These are phyloP conservation scores for Sebastes hubbsi DNA, from an alignment of 2,797 vertebrate species.

Conservation along the genomic window DNA sequence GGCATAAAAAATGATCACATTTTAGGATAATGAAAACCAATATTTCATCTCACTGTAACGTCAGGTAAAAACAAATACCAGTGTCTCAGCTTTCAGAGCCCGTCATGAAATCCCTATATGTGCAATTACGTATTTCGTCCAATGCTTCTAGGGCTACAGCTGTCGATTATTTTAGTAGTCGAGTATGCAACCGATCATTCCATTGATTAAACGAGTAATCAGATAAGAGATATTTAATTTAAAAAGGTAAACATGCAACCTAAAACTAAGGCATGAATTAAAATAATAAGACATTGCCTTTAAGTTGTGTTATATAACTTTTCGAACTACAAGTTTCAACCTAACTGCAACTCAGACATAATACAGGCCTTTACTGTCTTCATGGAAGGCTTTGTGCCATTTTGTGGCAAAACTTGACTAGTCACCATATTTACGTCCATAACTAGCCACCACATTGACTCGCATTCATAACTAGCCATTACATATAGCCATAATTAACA, in stretches of 20 bases:
- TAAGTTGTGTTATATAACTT: too few species aligned
- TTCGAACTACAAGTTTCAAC: too few species aligned
- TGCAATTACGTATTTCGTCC: not conserved
- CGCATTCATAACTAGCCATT: too few species aligned
- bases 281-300: too few species aligned
- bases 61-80: not conserved
- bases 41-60: not conserved
- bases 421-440: too few species aligned
- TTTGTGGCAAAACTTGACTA: too few species aligned
- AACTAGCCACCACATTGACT: too few species aligned
- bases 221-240: not conserved
- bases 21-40: not conserved
- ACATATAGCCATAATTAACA: too few species aligned
- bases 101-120: not conserved
- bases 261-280: not conserved
- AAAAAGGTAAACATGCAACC: not conserved
- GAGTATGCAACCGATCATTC: too few species aligned
- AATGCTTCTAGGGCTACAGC: not conserved
- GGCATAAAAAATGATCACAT: not conserved
- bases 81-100: not conserved
- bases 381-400: too few species aligned
- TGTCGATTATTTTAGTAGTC: not conserved
- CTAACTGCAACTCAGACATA: too few species aligned
- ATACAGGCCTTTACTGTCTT: too few species aligned
- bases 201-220: not conserved